Conservation (phyloP, 2,113 vertebrate species). For the Tetrao urogallus region DNA sequence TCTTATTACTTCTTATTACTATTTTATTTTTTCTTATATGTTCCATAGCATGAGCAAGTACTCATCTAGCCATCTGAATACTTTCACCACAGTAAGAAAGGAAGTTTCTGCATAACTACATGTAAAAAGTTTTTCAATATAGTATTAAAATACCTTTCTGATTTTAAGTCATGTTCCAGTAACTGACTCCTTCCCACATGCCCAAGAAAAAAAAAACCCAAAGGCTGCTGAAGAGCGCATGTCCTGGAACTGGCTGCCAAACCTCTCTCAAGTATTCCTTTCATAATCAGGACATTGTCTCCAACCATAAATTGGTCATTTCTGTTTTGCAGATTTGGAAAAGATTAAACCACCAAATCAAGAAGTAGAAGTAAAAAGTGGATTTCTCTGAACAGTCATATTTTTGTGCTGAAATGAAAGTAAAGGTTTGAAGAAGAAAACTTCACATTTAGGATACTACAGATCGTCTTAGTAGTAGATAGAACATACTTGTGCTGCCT, state of each 20-base stretch:
- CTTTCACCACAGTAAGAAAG: neutral
- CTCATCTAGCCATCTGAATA: neutral
- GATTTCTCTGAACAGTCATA: constrained; percentile 38
- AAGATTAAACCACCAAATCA: constrained; percentile 28
- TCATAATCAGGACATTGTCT: constrained; percentile 54
- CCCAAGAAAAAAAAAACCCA: neutral
- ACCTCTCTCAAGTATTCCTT: neutral
- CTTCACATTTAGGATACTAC: constrained; percentile 4
- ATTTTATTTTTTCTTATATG: neutral
- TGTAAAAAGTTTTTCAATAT: neutral
- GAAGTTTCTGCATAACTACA: neutral
- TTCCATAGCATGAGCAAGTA: neutral
- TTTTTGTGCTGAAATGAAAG: constrained; percentile 36
- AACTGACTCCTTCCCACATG: neutral
- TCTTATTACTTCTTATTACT: neutral
- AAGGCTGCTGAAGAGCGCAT: neutral
- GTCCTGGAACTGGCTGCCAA: neutral
- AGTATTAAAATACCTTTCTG: neutral
- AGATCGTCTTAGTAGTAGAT: neutral
- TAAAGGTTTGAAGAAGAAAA: neutral
- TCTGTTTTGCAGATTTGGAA: constrained; percentile 47
- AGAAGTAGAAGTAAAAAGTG: constrained; percentile 28
- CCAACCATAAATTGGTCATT: neutral
- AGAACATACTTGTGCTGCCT: neutral
- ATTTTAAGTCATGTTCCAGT: neutral